phyloP scores from a whole-genome alignment of 2,888 invertebrate genomes.

The Kuschelorhynchus macadamiae region DNA sequence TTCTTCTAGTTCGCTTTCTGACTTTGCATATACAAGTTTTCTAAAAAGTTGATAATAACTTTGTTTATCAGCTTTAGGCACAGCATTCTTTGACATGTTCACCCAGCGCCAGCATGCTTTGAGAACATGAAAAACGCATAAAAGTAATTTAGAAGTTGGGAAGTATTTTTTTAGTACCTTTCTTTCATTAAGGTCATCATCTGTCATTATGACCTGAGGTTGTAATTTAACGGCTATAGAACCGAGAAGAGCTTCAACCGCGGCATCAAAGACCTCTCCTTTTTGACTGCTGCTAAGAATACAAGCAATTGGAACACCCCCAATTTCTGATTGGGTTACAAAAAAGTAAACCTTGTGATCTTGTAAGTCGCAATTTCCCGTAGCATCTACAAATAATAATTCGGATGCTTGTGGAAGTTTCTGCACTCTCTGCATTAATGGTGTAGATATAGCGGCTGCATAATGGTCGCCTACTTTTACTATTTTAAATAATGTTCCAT shows the following conservation, averaged over 20 bases:
- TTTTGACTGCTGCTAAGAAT: constrained; percentile 20
- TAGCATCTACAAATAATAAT: constrained; percentile 13
- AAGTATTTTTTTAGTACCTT: constrained; percentile 29
- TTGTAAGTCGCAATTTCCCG: constrained; percentile 35
- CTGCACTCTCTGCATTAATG: constrained; percentile 40
- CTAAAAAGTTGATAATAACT: background rate
- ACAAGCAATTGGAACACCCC: constrained; percentile 25
- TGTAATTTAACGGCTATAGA: constrained; percentile 33
- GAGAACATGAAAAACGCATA: constrained; percentile 40
- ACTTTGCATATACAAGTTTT: background rate
- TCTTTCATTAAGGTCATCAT: constrained; percentile 38
- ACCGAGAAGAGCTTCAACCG: constrained; percentile 17
- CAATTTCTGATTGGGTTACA: constrained; percentile 34
- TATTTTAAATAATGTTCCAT: constrained; percentile 25
- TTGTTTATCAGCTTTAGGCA: constrained; percentile 7
- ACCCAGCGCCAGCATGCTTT: constrained; percentile 27
- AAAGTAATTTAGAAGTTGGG: constrained; percentile 29
- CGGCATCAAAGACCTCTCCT: constrained; percentile 24
- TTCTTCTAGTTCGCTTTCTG: background rate
- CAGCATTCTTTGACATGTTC: background rate
- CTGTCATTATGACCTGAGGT: constrained; percentile 36
- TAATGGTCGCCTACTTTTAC: background rate
- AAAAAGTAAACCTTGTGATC: constrained; percentile 41
- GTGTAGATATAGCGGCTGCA: constrained; percentile 39
- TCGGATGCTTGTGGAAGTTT: background rate